Evolutionary conservation across 2,888 invertebrate genomes (phyloP).

Genomic region (Lepidochrysops patricia): DNA sequence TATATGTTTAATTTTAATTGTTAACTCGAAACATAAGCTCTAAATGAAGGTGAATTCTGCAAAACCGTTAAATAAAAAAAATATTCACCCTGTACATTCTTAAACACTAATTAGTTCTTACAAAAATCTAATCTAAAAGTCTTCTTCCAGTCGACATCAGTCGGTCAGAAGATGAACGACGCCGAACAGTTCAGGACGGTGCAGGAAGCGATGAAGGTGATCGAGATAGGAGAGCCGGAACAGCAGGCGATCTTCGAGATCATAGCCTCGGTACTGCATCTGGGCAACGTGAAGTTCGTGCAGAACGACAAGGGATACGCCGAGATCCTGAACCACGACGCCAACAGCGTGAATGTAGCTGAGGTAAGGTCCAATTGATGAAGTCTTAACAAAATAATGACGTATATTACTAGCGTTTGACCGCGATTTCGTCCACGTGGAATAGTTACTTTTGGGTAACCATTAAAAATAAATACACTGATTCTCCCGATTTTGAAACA

Average conservation of each 20-base stretch:
- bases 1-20: background rate
- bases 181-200: slow-evolving; percentile 80
- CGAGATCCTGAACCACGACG: slow-evolving; percentile 78
- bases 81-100: too few relatives aligned
- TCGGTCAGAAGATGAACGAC: slow-evolving; percentile 68
- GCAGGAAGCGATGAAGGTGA: slow-evolving; percentile 82
- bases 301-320: slow-evolving; percentile 81
- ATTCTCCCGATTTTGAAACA: too few relatives aligned
- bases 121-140: background rate
- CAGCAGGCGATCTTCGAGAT: slow-evolving; percentile 86
- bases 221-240: slow-evolving; percentile 82
- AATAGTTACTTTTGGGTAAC: too few relatives aligned
- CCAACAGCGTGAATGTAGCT: slow-evolving; percentile 72
- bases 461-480: too few relatives aligned
- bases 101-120: too few relatives aligned
- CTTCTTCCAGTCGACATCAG: slow-evolving; percentile 36
- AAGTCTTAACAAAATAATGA: too few relatives aligned
- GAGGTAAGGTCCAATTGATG: slow-evolving; percentile 67
- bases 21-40: too few relatives aligned
- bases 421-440: too few relatives aligned
- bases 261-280: slow-evolving; percentile 87
- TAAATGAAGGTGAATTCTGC: too few relatives aligned
- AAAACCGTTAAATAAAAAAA: too few relatives aligned
- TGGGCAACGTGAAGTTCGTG: slow-evolving; percentile 89
- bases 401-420: too few relatives aligned